A percentile compares a stretch with the other conserved stretches of the same genome.
Conservation (phyloP, 2,113 vertebrate genomes). For the Antennarius striatus region DNA sequence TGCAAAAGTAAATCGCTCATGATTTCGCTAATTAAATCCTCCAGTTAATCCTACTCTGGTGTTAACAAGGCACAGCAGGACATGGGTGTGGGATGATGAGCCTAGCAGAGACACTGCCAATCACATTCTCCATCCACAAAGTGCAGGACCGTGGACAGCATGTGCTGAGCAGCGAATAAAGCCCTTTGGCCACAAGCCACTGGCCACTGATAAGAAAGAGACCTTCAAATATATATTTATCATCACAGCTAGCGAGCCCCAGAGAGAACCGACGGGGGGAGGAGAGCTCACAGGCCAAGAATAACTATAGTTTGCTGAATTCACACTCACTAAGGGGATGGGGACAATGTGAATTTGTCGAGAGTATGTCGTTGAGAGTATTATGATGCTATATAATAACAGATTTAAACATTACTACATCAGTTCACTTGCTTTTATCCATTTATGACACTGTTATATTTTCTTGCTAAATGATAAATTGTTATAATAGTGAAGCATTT, state of each 20-base stretch:
- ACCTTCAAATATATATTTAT: conserved; percentile 22
- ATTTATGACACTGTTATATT: too few species aligned
- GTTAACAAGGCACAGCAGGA: conserved; percentile 47
- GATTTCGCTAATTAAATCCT: conserved; percentile 39
- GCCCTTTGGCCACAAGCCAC: conserved; percentile 31
- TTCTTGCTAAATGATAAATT: too few species aligned
- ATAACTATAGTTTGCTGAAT: background rate
- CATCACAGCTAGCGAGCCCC: conserved; percentile 14
- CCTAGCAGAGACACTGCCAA: conserved; percentile 49
- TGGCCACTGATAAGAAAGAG: conserved; percentile 31
- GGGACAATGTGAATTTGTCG: too few species aligned
- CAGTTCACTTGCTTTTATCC: too few species aligned
- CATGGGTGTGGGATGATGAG: conserved; percentile 32
- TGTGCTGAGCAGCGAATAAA: conserved; percentile 37
- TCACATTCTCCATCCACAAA: conserved; percentile 39
- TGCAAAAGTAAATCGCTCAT: conserved; percentile 16
- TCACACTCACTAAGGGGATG: conserved; percentile 14
- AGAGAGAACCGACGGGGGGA: conserved; percentile 8
- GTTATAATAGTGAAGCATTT: too few species aligned
- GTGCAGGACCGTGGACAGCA: conserved; percentile 20
- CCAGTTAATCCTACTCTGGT: conserved; percentile 35
- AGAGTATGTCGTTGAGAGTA: too few species aligned
- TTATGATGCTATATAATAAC: too few species aligned
- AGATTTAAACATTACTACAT: too few species aligned
- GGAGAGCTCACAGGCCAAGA: conserved; percentile 1